Evolutionary conservation across 2,113 vertebrate genomes (phyloP), one percentile per base, ranked within the genome.

Genomic region (Fukomys damarensis): DNA sequence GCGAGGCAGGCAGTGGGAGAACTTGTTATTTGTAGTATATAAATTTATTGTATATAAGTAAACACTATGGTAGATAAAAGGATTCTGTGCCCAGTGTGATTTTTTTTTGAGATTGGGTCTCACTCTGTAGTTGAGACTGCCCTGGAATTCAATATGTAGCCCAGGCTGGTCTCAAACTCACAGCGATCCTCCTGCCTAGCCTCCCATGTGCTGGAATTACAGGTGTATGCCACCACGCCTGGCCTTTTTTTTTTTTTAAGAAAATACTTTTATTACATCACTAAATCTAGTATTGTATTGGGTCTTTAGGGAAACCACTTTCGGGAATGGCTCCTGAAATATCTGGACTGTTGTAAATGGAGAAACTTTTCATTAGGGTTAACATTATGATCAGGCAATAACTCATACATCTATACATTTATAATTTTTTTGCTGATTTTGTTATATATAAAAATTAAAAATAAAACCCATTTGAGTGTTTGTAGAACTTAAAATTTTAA

Each of bases 321-420:
- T 22, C 6, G 49, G 72, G 32, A 85, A 59, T 87, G 38, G 28
- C 52, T 80, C 20, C 41, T 84, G 43, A 43, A 81, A 83, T 17
- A 70, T 28, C 68, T 96, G 38, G 19, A 46, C 12, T 82, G 30
- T 41, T 82, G 7, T 91, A 28, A 65, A 43, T 56, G 9, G 70
- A 43, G 43, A 70, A n/a, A 26, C 59, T 43, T 93, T 52, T 63
- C 41, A 61, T 88, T 84, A 76, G 4, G 19, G 59, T 85, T 43
- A 77, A 49, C 10, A 35, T n/a, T 84, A 82, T 68, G 80, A 74
- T 90, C 30, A 87, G 54, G 76, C 96, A 94, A 92, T 32, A 94
- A 93, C 86, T 54, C 19, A 49, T 91, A 65, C 61, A 86, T 59
- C 13, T 65, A 0, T 56, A 74, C 65, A 12, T 90, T 59, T 52